phyloP scores from a whole-genome alignment of 2,113 vertebrate species.

The Tachysurus vachellii region DNA sequence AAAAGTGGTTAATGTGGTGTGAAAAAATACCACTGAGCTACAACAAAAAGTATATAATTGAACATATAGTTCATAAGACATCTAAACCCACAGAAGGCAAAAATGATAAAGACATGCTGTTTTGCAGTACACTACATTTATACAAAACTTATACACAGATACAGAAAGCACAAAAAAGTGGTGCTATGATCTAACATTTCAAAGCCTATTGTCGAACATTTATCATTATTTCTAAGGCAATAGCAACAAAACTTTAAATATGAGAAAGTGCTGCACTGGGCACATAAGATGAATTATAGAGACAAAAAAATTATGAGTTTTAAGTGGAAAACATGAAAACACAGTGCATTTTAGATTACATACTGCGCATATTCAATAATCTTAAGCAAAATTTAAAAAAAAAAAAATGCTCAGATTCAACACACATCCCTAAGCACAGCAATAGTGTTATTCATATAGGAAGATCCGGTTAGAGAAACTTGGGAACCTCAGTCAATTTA shows the following conservation, averaged over 20 bases:
- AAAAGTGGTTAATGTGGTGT: neutral
- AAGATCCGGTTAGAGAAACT: neutral
- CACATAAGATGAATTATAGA: neutral
- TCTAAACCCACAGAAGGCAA: neutral
- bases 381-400: neutral
- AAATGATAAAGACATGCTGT: neutral
- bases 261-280: neutral
- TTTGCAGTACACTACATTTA: neutral
- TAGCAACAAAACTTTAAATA: neutral
- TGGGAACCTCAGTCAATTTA: neutral
- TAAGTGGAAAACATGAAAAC: constrained; percentile 1
- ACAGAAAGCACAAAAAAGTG: neutral
- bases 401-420: neutral
- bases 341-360: neutral
- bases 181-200: neutral
- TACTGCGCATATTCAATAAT: neutral
- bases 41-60: neutral
- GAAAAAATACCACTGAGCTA: neutral
- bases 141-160: neutral
- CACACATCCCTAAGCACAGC: neutral
- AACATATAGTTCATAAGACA: neutral
- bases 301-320: neutral
- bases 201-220: neutral
- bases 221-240: neutral
- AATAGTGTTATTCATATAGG: neutral